phyloP scores from a whole-genome alignment of 2,113 vertebrate species.

The Sceloporus undulatus region DNA sequence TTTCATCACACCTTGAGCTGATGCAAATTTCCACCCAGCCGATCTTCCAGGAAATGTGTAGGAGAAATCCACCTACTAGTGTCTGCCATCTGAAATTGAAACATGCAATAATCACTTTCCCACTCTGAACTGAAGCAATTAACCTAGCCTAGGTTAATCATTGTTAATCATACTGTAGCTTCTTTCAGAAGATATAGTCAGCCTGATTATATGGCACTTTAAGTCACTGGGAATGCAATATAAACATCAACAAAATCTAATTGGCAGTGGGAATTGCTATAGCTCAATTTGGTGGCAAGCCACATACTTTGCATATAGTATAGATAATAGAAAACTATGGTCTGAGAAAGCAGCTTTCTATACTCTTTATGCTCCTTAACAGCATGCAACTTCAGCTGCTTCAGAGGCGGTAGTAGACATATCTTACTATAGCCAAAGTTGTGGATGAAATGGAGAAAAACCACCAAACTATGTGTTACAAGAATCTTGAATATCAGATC shows the following conservation, averaged over 20 bases:
- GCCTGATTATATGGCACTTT: too few species aligned
- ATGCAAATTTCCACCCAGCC: constrained; percentile 92
- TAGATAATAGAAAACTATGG: background rate
- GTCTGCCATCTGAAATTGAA: constrained; percentile 91
- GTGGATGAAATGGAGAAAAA: background rate
- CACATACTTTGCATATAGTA: background rate
- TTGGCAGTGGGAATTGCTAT: background rate
- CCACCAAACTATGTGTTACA: background rate
- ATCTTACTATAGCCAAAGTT: background rate
- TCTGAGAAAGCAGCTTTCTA: background rate
- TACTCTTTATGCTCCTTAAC: background rate
- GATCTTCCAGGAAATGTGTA: constrained; percentile 87
- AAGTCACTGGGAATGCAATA: background rate
- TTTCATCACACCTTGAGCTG: constrained; percentile 81
- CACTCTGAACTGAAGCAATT: background rate
- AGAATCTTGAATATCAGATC: background rate
- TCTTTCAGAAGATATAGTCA: background rate
- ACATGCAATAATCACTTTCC: background rate
- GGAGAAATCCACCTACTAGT: constrained; percentile 85
- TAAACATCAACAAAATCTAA: background rate
- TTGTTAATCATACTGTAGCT: background rate
- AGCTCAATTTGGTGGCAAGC: background rate
- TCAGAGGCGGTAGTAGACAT: background rate
- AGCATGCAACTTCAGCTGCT: background rate
- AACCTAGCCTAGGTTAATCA: background rate